Base-by-base conservation (phyloP, 1,140 invertebrate genomes). In the Pseudobourletiella spinata region DNA sequence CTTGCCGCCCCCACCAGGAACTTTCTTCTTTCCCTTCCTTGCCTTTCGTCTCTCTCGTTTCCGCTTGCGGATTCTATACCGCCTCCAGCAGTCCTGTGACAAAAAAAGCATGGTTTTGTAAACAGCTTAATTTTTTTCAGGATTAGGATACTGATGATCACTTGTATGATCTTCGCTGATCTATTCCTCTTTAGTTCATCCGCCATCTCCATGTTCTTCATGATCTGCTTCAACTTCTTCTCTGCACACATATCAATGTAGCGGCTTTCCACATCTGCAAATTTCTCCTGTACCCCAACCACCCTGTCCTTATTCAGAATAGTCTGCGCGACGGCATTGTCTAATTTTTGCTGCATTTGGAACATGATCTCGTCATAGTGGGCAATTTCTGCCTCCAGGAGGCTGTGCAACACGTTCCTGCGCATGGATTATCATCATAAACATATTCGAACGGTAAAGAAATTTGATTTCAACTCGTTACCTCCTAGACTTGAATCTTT, bases 121-220 rank as follows among this genome's bases (percentile, higher is more conserved):
- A 39, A 39, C 35, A 39, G 8, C 8, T n/a, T 39, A 39, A 11
- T 39, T 39, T 39, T 8, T 39, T 39, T 39, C 35, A 39, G n/a
- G 35, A 11, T 39, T 39, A 39, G 8, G n/a, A 54, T 16, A 54
- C 24, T 54, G 24, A 8, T 3, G 3, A 42, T 3, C 26, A 69
- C 64, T 46, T 69, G 68, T 26, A 69, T 69, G 3, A 61, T 30
- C 29, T 56, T 60, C 0, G 68, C 68, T 20, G 68, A 64, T 50
- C 65, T 25, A 28, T 64, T 62, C 26, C 60, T 29, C 25, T 65
- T 64, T 20, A 66, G 56, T 11, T 59, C 39, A 15, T 69, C 65
- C 6, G 68, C 62, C 25, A 64, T 60, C 60, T 64, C 59, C 16
- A 64, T 62, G 24, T 64, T 64, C 48, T 59, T 42, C 18, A 66